Evolutionary conservation across 2,888 invertebrate species (phyloP).

Genomic region (Torymus auratus): DNA sequence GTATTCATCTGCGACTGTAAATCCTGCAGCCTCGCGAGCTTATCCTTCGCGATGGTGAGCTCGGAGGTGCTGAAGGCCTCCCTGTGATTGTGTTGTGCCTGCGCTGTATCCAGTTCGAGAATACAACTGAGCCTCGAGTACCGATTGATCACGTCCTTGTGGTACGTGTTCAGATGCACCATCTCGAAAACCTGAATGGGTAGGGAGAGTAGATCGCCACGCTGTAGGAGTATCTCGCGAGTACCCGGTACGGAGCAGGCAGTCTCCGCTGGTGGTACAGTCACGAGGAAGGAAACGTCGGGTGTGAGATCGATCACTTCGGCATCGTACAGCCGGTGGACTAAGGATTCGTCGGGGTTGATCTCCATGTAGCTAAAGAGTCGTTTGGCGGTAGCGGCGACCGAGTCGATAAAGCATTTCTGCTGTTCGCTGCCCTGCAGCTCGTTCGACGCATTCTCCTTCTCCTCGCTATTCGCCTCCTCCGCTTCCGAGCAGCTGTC

Average conservation of each 20-base stretch:
- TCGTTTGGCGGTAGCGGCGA: constrained; percentile 85
- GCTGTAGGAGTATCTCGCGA: constrained; percentile 89
- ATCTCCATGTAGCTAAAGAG: constrained; percentile 90
- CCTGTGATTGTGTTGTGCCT: constrained; percentile 94
- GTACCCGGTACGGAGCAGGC: constrained; percentile 95
- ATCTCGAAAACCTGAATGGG: constrained; percentile 96
- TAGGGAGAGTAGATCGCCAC: constrained; percentile 90
- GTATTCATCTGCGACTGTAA: constrained; percentile 90
- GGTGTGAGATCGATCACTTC: constrained; percentile 95
- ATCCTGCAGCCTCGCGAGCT: constrained; percentile 88
- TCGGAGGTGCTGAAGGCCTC: constrained; percentile 96
- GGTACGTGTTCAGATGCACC: constrained; percentile 97
- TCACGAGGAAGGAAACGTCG: constrained; percentile 93
- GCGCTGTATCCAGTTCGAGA: constrained; percentile 92
- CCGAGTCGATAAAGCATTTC: constrained; percentile 87
- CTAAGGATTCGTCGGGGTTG: constrained; percentile 82
- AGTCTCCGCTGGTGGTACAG: constrained; percentile 94
- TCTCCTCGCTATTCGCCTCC: constrained; percentile 68
- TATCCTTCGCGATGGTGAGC: constrained; percentile 89
- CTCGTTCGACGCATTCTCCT: constrained; percentile 71
- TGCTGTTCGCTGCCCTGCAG: constrained; percentile 83
- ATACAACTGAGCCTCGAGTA: constrained; percentile 96
- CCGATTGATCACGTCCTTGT: constrained; percentile 91
- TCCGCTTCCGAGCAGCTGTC: constrained; percentile 78
- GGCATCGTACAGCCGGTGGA: constrained; percentile 92